Percentiles rank a stretch among this genome's conserved stretches.
phyloP scores from a whole-genome alignment of 2,888 invertebrate genomes.

The Parascotia fuliginaria region DNA sequence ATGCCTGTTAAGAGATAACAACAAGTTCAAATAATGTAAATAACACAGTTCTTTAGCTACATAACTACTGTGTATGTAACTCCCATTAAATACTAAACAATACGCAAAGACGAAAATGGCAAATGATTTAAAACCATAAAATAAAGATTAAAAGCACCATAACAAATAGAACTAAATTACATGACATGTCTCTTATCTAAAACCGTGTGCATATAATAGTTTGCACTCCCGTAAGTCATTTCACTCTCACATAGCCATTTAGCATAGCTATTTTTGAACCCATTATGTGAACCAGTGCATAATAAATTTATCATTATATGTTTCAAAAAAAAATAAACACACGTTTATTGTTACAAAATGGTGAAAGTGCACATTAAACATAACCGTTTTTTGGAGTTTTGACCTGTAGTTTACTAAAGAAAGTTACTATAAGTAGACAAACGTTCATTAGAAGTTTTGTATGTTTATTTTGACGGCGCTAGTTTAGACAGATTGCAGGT shows the following conservation, averaged over 20 bases:
- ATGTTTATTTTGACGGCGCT: not conserved
- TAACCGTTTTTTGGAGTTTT: too few relatives aligned
- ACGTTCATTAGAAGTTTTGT: not conserved
- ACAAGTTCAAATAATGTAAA: too few relatives aligned
- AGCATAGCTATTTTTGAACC: not conserved
- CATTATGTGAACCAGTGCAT: constrained; percentile 1
- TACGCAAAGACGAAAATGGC: too few relatives aligned
- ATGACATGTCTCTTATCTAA: too few relatives aligned
- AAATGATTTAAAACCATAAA: too few relatives aligned
- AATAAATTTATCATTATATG: not conserved
- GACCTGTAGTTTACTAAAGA: not conserved
- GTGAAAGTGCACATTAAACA: not conserved
- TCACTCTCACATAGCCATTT: not conserved
- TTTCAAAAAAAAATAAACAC: not conserved
- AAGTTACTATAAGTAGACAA: not conserved
- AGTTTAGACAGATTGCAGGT: not conserved
- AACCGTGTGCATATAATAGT: too few relatives aligned
- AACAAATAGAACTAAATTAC: too few relatives aligned
- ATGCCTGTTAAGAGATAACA: too few relatives aligned
- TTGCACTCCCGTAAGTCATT: not conserved
- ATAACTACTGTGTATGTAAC: too few relatives aligned
- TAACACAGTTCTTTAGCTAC: too few relatives aligned
- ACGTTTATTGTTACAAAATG: not conserved
- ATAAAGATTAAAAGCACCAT: too few relatives aligned
- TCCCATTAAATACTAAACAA: too few relatives aligned